Conservation (phyloP, 2,113 vertebrate species). For the Pluvialis apricaria region DNA sequence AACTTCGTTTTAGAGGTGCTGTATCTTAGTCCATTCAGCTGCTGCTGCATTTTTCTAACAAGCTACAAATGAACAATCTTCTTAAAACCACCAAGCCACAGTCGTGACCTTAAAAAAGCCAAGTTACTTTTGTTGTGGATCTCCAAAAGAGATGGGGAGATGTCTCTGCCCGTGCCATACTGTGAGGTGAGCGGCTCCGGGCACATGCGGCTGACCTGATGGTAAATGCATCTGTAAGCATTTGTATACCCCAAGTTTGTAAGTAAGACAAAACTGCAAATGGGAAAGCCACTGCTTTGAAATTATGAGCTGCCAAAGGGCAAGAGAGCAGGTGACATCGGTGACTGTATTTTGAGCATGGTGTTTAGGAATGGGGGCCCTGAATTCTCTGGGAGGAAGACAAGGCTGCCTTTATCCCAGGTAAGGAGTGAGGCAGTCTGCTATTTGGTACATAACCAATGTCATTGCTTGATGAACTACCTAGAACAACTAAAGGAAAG, state of each 20-base stretch:
- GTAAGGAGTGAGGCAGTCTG: background rate
- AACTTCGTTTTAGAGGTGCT: background rate
- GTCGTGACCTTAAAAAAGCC: background rate
- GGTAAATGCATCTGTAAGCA: background rate
- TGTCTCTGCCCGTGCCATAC: background rate
- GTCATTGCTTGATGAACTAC: background rate
- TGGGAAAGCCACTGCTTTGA: background rate
- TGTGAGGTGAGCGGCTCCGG: background rate
- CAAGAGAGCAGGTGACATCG: background rate
- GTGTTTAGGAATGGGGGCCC: background rate
- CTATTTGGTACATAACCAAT: background rate
- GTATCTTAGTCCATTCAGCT: background rate
- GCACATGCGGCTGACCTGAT: background rate
- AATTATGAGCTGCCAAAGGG: background rate
- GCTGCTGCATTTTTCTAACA: background rate
- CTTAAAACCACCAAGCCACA: background rate
- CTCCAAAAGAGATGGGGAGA: background rate
- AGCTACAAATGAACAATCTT: background rate
- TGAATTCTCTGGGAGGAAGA: background rate
- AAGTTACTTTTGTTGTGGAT: background rate
- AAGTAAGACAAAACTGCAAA: background rate
- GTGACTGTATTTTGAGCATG: background rate
- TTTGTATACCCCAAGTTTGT: background rate
- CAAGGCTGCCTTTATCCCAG: background rate
- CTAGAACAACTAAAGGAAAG: background rate